A percentile compares a stretch with the other conserved stretches of the same genome.
Evolutionary conservation across 2,797 vertebrate genomes (phyloP).

Genomic region (Cuniculus paca): DNA sequence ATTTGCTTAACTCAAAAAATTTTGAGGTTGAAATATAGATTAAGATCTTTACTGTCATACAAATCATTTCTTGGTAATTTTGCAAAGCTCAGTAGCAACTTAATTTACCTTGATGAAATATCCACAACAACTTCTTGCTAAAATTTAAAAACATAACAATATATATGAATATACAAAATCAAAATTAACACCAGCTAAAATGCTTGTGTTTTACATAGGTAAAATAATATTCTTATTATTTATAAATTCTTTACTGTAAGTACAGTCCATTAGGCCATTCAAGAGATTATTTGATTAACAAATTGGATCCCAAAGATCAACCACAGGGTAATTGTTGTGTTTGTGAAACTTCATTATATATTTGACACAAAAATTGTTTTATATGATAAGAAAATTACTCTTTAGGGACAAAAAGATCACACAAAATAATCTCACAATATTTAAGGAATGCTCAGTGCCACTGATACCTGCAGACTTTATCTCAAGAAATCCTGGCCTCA

Average conservation of each 20-base stretch:
- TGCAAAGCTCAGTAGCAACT: neutral
- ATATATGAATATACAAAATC: neutral
- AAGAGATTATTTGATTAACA: neutral
- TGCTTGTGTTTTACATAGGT: neutral
- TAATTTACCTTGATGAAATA: neutral
- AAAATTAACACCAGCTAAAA: neutral
- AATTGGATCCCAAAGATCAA: slow-evolving; percentile 57
- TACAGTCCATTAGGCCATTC: no score
- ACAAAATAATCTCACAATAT: neutral
- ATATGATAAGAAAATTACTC: slow-evolving; percentile 27
- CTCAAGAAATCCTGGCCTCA: neutral
- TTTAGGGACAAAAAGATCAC: neutral
- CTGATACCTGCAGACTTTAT: neutral
- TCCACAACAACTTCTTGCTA: neutral
- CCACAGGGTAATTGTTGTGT: neutral
- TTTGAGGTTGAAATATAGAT: neutral
- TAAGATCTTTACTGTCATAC: neutral
- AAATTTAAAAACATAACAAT: neutral
- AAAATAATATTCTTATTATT: neutral
- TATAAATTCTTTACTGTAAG: neutral
- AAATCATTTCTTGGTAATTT: neutral
- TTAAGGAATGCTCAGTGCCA: neutral
- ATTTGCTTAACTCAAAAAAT: neutral
- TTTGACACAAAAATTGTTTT: neutral
- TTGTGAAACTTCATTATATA: neutral